Percentiles rank a stretch among this genome's conserved stretches.
phyloP scores from a whole-genome alignment of 2,797 vertebrate genomes.

The Acomys russatus region DNA sequence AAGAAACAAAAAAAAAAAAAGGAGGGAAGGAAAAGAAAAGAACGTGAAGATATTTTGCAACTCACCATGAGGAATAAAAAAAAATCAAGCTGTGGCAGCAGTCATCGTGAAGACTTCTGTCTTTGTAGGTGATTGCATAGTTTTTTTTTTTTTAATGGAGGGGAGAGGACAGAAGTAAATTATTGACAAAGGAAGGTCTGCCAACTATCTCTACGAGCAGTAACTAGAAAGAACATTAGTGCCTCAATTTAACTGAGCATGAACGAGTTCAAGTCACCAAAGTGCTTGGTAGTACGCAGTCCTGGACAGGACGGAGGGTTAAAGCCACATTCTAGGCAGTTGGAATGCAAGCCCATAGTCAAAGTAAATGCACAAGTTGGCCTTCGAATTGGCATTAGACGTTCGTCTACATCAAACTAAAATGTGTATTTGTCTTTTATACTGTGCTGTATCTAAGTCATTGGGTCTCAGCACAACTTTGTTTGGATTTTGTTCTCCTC shows the following conservation, averaged over 20 bases:
- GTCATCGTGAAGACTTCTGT: not conserved
- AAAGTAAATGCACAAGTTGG: not conserved
- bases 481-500: conserved; percentile 53
- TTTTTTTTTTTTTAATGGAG: conserved; percentile 5
- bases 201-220: not conserved
- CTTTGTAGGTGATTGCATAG: not conserved
- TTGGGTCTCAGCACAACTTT: not conserved
- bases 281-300: not conserved
- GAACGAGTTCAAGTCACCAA: conserved; percentile 18
- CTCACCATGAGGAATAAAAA: not conserved
- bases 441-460: not conserved
- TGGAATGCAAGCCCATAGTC: not conserved
- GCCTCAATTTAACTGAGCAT: not conserved
- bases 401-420: not conserved
- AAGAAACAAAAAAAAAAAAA: not conserved
- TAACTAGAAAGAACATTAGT: conserved; percentile 25
- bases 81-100: not conserved
- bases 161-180: not conserved
- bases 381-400: not conserved
- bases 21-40: not conserved
- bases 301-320: not conserved
- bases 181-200: conserved; percentile 17
- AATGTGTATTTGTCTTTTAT: not conserved
- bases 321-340: not conserved
- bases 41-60: not conserved